Base-by-base conservation (phyloP, 2,113 vertebrate genomes). In the Pollachius pollachius region DNA sequence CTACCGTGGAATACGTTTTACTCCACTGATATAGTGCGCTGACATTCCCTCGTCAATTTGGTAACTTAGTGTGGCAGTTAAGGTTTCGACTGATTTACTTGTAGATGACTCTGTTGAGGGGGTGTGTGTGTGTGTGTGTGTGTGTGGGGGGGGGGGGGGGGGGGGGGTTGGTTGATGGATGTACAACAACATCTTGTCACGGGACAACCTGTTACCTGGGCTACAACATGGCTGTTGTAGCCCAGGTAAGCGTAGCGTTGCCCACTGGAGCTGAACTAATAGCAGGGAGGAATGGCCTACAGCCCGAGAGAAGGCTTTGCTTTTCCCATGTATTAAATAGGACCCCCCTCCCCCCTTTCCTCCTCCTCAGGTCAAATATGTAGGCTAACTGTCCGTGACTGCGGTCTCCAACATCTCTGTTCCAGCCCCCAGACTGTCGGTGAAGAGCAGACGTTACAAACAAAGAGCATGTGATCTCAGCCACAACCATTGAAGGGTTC, bases 1-100 rank as follows among this genome's bases (percentile, higher is more conserved):
- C 30, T 30, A 30, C 3, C 5, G 30, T 30, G 30, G 30, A 30
- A 30, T 30, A 30, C 30, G 5, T 30, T 30, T 30, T 30, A 30
- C 30, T 30, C 30, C 30, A 30, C 16, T 54, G 2, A 54, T 4
- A 54, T 54, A 54, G 4, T 6, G 7, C 3, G 52, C 4, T 54
- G 52, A 16, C 3, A 54, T 13, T 62, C 60, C 12, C 19, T 25
- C 60, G 5, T 15, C 15, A 9, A 30, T 30, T 62, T 23, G 13
- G 19, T 15, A 5, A 18, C 19, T 19, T 62, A 18, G 60, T 12
- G 12, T 25, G 11, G 7, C 34, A 25, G 54, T 75, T 65, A 68
- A 75, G 25, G 27, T 75, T 71, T 69, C 66, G 73, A 57, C 68
- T 56, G 41, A 67, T 84, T 73, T 48, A 62, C 60, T 64, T 23